phyloP scores from a whole-genome alignment of 2,888 invertebrate genomes.

The Brassicogethes aeneus region DNA sequence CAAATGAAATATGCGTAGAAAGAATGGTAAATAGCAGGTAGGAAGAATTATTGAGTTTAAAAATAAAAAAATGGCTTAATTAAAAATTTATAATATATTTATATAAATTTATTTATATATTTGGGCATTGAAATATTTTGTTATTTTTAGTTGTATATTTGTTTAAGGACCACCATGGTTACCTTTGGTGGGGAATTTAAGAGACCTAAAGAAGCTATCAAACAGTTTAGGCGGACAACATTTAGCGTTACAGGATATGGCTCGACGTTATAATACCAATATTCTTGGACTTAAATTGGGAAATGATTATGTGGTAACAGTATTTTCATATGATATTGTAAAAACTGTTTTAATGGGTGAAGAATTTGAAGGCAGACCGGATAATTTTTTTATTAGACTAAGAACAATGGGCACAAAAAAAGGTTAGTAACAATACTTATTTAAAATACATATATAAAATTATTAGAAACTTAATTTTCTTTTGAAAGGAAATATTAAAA shows the following conservation, averaged over 20 bases:
- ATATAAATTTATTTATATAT: too few species aligned
- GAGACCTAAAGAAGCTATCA: constrained; percentile 33
- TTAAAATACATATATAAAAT: background rate
- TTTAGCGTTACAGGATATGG: constrained; percentile 42
- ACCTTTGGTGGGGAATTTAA: constrained; percentile 40
- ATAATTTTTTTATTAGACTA: constrained; percentile 53
- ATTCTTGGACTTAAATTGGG: constrained; percentile 52
- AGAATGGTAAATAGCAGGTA: too few species aligned
- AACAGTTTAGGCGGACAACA: constrained; percentile 44
- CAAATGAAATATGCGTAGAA: too few species aligned
- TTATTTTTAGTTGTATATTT: too few species aligned
- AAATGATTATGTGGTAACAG: constrained; percentile 44
- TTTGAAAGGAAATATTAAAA: background rate
- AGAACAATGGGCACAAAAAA: constrained; percentile 53
- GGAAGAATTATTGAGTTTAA: too few species aligned
- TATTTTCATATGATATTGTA: constrained; percentile 45
- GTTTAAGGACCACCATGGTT: constrained; percentile 40
- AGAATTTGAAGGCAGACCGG: constrained; percentile 56
- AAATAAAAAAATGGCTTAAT: too few species aligned
- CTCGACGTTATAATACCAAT: constrained; percentile 43
- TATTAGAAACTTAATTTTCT: background rate
- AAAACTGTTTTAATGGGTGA: constrained; percentile 47
- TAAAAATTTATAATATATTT: too few species aligned
- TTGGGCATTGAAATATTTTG: too few species aligned
- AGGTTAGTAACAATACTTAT: constrained; percentile 36